Evolutionary conservation across 2,113 vertebrate species (phyloP), one percentile per base, ranked within the genome.

Genomic region (Petromus typicus): DNA sequence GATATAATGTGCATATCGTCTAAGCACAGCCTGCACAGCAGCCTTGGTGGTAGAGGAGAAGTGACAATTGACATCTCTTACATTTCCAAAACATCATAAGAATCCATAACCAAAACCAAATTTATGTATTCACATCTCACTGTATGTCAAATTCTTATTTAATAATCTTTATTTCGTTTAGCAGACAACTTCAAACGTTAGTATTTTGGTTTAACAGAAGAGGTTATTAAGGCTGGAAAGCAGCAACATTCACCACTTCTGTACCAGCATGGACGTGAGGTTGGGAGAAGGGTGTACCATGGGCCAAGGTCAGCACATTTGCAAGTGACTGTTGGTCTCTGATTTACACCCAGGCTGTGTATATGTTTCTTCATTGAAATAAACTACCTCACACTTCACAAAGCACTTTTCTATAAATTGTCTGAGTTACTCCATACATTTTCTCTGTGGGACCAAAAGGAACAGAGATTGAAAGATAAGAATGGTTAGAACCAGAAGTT

Each of bases 1-100:
- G 37, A 64, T 14, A 30, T 63, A 48, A 3, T 63, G 7, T 18
- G 8, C 69, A 45, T 57, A 5, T 34, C 22, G 23, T 0, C 20
- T 13, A 18, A n/a, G 61, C 6, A 8, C 2, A 32, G 0, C 1
- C 20, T 61, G 6, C 3, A 22, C 22, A 9, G 11, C 20, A 43
- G 2, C 22, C 32, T 94, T 54, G 75, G 14, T 32, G 93, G 23
- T 40, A 22, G 34, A 67, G 14, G n/a, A 73, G 7, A 3, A 0
- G 3, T 23, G 3, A 73, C 1, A 14, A 1, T 12, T 48, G 18
- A 30, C 8, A 83, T 5, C 30, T 17, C 13, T 3, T 54, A 0
- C 30, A 5, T 16, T 96, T 87, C 1, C 1, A 80, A 63, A 94
- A 57, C 43, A 4, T 51, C 67, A 67, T 10, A 59, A n/a, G 48